A percentile compares a stretch with the other conserved stretches of the same genome.
These are phyloP conservation scores for Hypselothyrea guttata DNA, from an alignment of 2,888 invertebrate species.

Conservation along the genomic window DNA sequence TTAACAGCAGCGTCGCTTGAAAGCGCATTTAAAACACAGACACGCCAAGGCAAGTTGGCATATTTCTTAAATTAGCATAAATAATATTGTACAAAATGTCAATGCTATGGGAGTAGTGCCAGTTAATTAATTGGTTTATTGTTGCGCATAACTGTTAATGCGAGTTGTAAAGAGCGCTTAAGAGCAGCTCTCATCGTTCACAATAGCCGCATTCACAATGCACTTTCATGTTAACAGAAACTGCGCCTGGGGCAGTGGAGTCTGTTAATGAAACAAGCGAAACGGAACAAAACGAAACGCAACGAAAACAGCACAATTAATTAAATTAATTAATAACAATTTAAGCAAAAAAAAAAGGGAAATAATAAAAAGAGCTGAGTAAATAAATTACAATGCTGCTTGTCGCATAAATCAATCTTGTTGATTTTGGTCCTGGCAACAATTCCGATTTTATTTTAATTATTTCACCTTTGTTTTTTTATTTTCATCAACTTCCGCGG, in stretches of 20 bases:
- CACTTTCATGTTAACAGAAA: slow-evolving; percentile 11
- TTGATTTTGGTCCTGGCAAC: no score
- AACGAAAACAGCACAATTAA: slow-evolving; percentile 53
- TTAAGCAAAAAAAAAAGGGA: slow-evolving; percentile 27
- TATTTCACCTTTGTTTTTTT: slow-evolving; percentile 11
- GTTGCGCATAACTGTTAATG: slow-evolving; percentile 26
- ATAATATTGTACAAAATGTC: background rate
- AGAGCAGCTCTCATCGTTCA: slow-evolving; percentile 1
- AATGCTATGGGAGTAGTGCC: slow-evolving; percentile 8
- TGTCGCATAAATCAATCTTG: slow-evolving; percentile 34
- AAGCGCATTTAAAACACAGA: background rate
- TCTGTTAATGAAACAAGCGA: slow-evolving; percentile 25
- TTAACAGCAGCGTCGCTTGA: background rate
- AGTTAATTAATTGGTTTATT: slow-evolving; percentile 46
- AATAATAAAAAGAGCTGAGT: slow-evolving; percentile 23
- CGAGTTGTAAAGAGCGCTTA: slow-evolving; percentile 8
- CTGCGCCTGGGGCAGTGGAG: background rate
- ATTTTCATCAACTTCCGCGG: no score
- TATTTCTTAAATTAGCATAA: background rate
- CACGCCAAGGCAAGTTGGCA: no score
- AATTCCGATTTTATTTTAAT: slow-evolving; percentile 33
- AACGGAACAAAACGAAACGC: slow-evolving; percentile 22
- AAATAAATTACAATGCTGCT: slow-evolving; percentile 38
- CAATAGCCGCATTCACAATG: background rate
- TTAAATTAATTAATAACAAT: slow-evolving; percentile 72